Percentiles rank a stretch among this genome's conserved stretches.
Evolutionary conservation across 1,140 invertebrate species (phyloP).

Genomic region (roundworm (Caenorhabditis elegans)): DNA sequence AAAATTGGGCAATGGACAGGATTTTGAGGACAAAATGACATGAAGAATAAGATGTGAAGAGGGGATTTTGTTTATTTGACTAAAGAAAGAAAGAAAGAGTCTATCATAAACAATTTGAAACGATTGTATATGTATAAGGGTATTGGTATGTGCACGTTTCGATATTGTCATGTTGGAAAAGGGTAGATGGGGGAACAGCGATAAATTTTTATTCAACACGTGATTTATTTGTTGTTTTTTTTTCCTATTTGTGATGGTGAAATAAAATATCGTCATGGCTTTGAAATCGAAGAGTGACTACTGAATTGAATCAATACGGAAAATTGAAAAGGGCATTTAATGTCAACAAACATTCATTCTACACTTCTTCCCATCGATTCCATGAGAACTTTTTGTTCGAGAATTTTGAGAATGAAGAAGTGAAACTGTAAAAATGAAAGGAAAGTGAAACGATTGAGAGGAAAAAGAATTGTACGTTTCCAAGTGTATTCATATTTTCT

Average conservation of each 20-base stretch:
- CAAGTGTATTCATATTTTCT: neutral
- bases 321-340: neutral
- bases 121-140: neutral
- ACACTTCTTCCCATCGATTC: neutral
- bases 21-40: neutral
- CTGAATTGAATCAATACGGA: neutral
- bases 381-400: neutral
- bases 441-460: neutral
- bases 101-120: constrained; percentile 23
- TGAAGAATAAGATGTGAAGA: neutral
- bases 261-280: too few relatives aligned
- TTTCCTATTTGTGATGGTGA: neutral
- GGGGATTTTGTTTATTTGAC: constrained; percentile 20
- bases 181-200: neutral
- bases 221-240: neutral
- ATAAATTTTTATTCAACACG: neutral
- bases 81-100: neutral
- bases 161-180: neutral
- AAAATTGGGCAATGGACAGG: constrained; percentile 21
- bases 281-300: neutral
- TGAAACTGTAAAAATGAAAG: neutral
- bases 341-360: neutral
- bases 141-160: neutral
- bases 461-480: too few relatives aligned
- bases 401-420: neutral